These are phyloP conservation scores for Tetraodon nigroviridis DNA, from an alignment of 2,113 vertebrate genomes.

Conservation along the genomic window DNA sequence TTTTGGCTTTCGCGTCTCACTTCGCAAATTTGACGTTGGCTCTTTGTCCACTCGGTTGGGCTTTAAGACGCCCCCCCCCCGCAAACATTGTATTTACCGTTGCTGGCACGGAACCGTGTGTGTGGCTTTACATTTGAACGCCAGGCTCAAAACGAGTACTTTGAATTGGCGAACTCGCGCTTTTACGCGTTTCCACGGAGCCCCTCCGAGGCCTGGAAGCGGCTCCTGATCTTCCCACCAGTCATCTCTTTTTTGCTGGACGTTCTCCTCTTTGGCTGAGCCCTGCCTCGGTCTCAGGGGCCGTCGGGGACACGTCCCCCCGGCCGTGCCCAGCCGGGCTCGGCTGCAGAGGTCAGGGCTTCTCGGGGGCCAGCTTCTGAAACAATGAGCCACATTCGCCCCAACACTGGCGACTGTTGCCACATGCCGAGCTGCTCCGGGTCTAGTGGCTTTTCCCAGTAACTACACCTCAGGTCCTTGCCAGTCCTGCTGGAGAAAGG, in stretches of 20 bases:
- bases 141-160: too few species aligned
- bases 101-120: neutral
- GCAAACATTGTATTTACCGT: neutral
- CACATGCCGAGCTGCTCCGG: constrained; percentile 48
- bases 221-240: constrained; percentile 9
- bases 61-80: constrained; percentile 3
- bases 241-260: neutral
- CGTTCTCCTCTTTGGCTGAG: neutral
- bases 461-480: constrained; percentile 32
- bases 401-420: constrained; percentile 42
- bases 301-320: too few species aligned
- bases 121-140: neutral
- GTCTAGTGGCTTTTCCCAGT: constrained; percentile 35
- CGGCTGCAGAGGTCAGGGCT: neutral
- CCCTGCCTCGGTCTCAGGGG: neutral
- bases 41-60: constrained; percentile 65
- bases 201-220: constrained; percentile 42
- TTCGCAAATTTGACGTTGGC: constrained; percentile 41
- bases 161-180: too few species aligned
- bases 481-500: neutral
- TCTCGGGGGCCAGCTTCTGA: neutral
- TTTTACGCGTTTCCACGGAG: neutral
- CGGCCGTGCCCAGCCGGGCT: neutral
- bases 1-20: constrained; percentile 17
- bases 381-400: constrained; percentile 44